Conservation (phyloP, 2,797 vertebrate species). For the Clarias pachynema region DNA sequence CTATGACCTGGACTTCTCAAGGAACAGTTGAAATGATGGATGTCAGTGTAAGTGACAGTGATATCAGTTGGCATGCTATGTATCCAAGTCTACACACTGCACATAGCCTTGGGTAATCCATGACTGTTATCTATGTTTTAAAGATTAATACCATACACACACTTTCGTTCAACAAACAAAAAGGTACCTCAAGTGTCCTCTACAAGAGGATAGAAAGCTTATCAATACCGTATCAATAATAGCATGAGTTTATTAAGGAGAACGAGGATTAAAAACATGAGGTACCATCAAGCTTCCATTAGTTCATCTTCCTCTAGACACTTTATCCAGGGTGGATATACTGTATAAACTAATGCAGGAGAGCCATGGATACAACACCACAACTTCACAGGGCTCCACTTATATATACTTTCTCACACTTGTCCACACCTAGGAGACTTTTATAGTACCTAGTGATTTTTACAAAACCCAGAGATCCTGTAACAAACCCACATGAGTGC, state of each 20-base stretch:
- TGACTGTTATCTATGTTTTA: background rate
- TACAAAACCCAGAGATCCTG: background rate
- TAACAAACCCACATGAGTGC: background rate
- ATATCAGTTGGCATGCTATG: constrained; percentile 5
- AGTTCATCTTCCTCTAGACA: background rate
- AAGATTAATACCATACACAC: constrained; percentile 13
- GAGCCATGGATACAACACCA: background rate
- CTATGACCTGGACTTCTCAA: constrained; percentile 6
- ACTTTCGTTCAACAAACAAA: background rate
- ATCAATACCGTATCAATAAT: background rate
- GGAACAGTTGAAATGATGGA: constrained; percentile 24
- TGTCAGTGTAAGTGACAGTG: background rate
- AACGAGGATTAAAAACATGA: background rate
- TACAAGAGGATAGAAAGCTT: background rate
- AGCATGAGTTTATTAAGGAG: too few species aligned
- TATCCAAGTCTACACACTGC: constrained; percentile 14
- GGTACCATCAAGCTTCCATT: background rate
- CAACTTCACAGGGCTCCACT: background rate
- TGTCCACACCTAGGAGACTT: background rate
- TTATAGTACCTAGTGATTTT: background rate
- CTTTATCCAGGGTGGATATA: background rate
- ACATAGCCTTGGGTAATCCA: constrained; percentile 17
- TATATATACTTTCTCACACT: background rate
- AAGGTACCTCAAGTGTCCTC: constrained; percentile 17
- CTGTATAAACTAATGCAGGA: background rate